phyloP scores from a whole-genome alignment of 1,140 invertebrate species.

The Monomorium pharaonis region DNA sequence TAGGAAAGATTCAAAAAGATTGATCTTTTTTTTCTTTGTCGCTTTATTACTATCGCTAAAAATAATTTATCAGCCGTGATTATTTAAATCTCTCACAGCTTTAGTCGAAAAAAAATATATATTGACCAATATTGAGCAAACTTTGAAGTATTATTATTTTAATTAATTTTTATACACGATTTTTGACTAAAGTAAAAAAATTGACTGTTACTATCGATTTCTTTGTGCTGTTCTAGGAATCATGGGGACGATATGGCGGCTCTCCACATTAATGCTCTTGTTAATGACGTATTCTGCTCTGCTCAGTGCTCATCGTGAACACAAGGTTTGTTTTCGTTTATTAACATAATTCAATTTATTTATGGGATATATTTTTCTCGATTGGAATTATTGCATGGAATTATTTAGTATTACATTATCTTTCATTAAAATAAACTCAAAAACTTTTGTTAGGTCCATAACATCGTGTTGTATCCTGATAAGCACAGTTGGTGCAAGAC shows the following conservation, averaged over 20 bases:
- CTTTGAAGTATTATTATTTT: background rate
- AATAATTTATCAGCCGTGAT: background rate
- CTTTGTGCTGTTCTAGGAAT: slow-evolving; percentile 71
- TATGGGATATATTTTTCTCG: background rate
- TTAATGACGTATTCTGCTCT: slow-evolving; percentile 70
- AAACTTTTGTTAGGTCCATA: slow-evolving; percentile 86
- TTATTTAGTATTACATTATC: background rate
- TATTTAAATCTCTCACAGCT: background rate
- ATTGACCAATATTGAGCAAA: background rate
- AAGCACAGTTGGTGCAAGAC: slow-evolving; percentile 90
- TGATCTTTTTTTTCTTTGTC: background rate
- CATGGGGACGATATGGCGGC: slow-evolving; percentile 75
- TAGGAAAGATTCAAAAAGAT: background rate
- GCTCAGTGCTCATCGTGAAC: slow-evolving; percentile 81
- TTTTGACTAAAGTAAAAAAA: slow-evolving; percentile 13
- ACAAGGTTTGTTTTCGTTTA: slow-evolving; percentile 78
- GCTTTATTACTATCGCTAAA: background rate
- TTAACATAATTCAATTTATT: background rate
- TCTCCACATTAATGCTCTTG: slow-evolving; percentile 66
- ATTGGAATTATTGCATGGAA: background rate
- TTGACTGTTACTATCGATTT: slow-evolving; percentile 56
- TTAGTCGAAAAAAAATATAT: background rate
- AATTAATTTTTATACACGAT: slow-evolving; percentile 9
- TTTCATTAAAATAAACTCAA: background rate
- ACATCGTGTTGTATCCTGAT: slow-evolving; percentile 89